Conservation (phyloP, 2,113 vertebrate genomes). For the Dromaius novaehollandiae region DNA sequence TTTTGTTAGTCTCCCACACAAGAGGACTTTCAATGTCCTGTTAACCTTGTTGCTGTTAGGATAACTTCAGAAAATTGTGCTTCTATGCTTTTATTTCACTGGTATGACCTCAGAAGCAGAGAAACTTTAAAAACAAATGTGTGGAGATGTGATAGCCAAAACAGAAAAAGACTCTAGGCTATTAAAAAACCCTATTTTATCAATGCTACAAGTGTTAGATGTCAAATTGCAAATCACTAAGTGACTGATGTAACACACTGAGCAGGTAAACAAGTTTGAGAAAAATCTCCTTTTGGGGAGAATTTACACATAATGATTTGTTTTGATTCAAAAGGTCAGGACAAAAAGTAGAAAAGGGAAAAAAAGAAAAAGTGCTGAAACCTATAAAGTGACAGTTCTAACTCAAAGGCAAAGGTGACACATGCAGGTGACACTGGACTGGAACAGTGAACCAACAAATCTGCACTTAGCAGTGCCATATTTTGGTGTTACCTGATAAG, state of each 20-base stretch:
- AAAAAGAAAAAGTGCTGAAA: background rate
- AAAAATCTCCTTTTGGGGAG: background rate
- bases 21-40: background rate
- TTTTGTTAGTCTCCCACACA: background rate
- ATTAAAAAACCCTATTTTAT: background rate
- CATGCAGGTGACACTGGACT: background rate
- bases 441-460: background rate
- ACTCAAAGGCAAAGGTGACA: background rate
- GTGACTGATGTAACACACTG: background rate
- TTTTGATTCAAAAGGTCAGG: background rate
- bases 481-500: background rate
- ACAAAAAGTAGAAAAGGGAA: rapidly evolving
- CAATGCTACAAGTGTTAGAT: background rate
- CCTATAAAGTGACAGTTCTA: background rate
- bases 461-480: background rate
- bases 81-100: background rate
- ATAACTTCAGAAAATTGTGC: background rate
- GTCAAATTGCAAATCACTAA: rapidly evolving
- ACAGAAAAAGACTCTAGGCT: background rate
- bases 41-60: background rate
- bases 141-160: background rate
- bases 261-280: background rate
- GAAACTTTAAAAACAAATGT: background rate
- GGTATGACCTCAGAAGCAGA: background rate
- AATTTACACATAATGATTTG: background rate